phyloP scores from a whole-genome alignment of 1,140 invertebrate species.

The Calephelis virginiensis region DNA sequence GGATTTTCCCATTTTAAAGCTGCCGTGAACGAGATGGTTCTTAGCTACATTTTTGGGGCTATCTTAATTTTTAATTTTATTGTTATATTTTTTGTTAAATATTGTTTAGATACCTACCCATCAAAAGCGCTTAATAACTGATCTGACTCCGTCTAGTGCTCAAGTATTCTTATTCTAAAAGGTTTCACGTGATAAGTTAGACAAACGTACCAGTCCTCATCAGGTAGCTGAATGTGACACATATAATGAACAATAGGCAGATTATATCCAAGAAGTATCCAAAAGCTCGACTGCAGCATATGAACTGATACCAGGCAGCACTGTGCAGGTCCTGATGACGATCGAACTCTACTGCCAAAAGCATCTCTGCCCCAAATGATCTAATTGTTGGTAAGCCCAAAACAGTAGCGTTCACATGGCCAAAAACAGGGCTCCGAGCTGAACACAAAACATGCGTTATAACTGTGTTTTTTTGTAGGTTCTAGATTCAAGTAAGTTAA shows the following conservation, averaged over 20 bases:
- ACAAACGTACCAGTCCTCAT: conserved; percentile 67
- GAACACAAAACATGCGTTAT: not conserved
- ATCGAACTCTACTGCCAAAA: conserved; percentile 83
- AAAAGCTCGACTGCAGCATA: conserved; percentile 89
- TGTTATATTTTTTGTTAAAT: too few species aligned
- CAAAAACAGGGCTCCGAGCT: conserved; percentile 91
- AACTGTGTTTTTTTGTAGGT: too few species aligned
- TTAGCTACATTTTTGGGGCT: too few species aligned
- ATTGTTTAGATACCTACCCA: too few species aligned
- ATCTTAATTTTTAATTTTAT: too few species aligned
- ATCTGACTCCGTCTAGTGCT: too few species aligned
- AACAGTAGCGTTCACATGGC: conserved; percentile 90
- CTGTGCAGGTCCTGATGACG: conserved; percentile 86
- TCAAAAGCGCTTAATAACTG: too few species aligned
- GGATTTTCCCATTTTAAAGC: too few species aligned
- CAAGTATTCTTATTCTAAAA: not conserved
- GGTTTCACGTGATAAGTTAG: not conserved
- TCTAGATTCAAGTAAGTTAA: too few species aligned
- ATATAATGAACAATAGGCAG: conserved; percentile 84
- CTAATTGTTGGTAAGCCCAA: conserved; percentile 90
- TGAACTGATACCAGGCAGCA: conserved; percentile 85
- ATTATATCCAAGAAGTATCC: conserved; percentile 86
- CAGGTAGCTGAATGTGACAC: conserved; percentile 82
- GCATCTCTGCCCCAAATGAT: conserved; percentile 83
- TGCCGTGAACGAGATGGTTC: too few species aligned